These are phyloP conservation scores for Saxidomus purpurata DNA, from an alignment of 1,140 invertebrate genomes.

Conservation along the genomic window DNA sequence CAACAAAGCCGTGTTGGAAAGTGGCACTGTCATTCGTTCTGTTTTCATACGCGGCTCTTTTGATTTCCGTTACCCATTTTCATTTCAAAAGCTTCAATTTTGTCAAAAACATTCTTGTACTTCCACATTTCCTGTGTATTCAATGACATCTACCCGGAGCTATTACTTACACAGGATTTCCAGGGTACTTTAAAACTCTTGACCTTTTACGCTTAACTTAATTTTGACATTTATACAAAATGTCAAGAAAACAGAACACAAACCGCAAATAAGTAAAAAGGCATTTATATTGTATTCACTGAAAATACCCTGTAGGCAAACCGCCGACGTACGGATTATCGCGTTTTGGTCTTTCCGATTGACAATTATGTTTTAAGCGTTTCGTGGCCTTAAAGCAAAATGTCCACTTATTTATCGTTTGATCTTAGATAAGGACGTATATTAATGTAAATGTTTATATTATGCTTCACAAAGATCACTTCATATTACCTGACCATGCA, in stretches of 20 bases:
- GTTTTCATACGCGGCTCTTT: too few species aligned
- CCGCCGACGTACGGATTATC: not conserved
- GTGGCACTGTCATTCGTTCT: too few species aligned
- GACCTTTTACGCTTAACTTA: constrained; percentile 13
- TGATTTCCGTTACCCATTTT: too few species aligned
- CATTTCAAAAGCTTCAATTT: too few species aligned
- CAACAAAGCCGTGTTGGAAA: too few species aligned
- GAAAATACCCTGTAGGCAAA: not conserved
- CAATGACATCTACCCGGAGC: not conserved
- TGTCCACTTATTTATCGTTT: constrained; percentile 16
- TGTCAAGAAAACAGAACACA: constrained; percentile 22
- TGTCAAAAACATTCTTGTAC: not conserved
- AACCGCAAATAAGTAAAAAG: constrained; percentile 23
- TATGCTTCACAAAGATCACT: not conserved
- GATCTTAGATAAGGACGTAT: constrained; percentile 26
- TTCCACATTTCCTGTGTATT: not conserved
- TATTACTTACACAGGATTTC: not conserved
- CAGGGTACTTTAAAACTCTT: not conserved
- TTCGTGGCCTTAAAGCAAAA: not conserved
- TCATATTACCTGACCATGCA: not conserved
- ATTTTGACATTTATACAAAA: constrained; percentile 12
- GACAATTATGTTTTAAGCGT: not conserved
- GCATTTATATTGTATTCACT: constrained; percentile 11
- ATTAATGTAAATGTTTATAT: constrained; percentile 26
- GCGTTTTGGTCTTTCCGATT: not conserved